Evolutionary conservation across 2,888 invertebrate genomes (phyloP), one percentile per base, ranked within the genome.

Genomic region (Troglohyphantes excavatus): DNA sequence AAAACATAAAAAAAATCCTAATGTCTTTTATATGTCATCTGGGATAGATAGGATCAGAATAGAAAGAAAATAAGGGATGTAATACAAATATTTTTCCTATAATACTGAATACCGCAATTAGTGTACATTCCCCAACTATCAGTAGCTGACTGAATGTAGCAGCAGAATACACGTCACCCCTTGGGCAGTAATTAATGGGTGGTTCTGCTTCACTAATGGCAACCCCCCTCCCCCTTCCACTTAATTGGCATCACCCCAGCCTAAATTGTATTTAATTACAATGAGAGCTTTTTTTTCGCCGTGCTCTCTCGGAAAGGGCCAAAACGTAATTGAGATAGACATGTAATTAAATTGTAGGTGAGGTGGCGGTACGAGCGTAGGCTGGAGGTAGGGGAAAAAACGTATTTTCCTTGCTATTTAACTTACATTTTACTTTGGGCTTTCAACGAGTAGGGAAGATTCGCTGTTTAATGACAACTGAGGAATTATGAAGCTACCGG

Each of bases 211-310:
- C 89, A 65, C 89, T 90, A 90, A 90, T 90, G 72, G 84, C 70
- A 61, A 89, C 67, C 82, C 88, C 88, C 78, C 70, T 63, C 68
- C 83, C 39, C 76, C 76, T 63, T 70, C 83, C 27, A 53, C 63
- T 78, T 90, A 90, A 90, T 90, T 90, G 89, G 89, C 89, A 76
- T 90, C 84, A 90, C 89, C 89, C 89, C 76, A 46, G 65, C 78
- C 84, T 43, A 90, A 90, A 90, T 90, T 90, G 89, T 90, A 90
- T 90, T 90, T 90, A 90, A 90, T 90, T 90, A 90, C 89, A 90
- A 78, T 90, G 89, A 90, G 78, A 90, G 89, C 83, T 79, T 90
- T 81, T 39, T 53, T 84, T 76, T 84, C 78, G 27, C 72, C 33
- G 72, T 29, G 84, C 43, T 83, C 75, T 73, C 81, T n/a, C 53